Evolutionary conservation across 2,888 invertebrate species (phyloP).

Genomic region (Hirtodrosophila cameraria): DNA sequence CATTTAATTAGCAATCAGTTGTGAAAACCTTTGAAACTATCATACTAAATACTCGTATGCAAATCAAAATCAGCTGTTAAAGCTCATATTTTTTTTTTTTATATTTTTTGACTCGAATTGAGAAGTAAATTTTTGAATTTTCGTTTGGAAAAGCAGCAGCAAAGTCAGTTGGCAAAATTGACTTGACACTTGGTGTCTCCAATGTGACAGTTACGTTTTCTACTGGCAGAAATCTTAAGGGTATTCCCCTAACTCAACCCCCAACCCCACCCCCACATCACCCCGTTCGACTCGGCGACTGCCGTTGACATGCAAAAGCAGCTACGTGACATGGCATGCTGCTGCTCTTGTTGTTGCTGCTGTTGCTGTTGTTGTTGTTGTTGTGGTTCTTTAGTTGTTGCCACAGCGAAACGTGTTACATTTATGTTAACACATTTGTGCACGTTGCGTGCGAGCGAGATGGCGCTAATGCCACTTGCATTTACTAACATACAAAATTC

Average conservation of each 20-base stretch:
- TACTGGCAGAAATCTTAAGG: conserved; percentile 18
- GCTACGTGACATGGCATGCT: conserved; percentile 75
- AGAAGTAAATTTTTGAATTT: conserved; percentile 13
- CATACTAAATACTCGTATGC: no score
- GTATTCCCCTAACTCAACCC: no score
- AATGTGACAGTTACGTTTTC: conserved; percentile 50
- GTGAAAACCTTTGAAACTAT: conserved; percentile 37
- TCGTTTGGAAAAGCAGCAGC: conserved; percentile 1
- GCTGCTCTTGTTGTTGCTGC: conserved; percentile 34
- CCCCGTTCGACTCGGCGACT: conserved; percentile 10
- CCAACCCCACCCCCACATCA: no score
- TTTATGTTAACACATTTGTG: conserved; percentile 76
- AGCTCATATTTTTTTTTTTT: background rate
- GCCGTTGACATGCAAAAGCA: conserved; percentile 77
- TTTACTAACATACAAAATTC: conserved; percentile 60
- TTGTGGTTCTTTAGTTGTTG: conserved; percentile 43
- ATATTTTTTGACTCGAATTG: conserved; percentile 5
- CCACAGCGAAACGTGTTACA: conserved; percentile 76
- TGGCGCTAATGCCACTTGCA: conserved; percentile 38
- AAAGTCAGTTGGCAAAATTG: conserved; percentile 34
- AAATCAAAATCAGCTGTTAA: conserved; percentile 7
- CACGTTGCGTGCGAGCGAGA: conserved; percentile 57
- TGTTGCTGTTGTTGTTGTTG: conserved; percentile 38
- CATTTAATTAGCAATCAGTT: conserved; percentile 39
- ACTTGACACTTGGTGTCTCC: conserved; percentile 43